These are phyloP conservation scores for Crocodylus rhombifer DNA, from an alignment of 2,797 vertebrate genomes.

Conservation along the genomic window DNA sequence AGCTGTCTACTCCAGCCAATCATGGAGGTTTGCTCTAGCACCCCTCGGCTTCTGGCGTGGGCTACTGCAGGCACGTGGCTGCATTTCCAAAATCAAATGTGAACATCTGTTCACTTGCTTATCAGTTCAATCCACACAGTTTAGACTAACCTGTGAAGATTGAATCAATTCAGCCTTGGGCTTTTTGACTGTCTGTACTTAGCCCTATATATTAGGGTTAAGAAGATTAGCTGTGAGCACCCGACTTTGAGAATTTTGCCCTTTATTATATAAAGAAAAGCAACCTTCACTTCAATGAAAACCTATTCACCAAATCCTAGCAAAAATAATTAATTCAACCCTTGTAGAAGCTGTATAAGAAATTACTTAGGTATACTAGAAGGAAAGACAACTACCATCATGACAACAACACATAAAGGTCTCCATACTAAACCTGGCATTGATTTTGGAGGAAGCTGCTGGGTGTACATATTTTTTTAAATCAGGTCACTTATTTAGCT, in stretches of 20 bases:
- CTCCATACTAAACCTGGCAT: neutral
- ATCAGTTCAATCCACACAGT: too few relatives aligned
- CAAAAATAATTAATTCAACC: neutral
- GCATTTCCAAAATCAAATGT: too few relatives aligned
- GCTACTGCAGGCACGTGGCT: too few relatives aligned
- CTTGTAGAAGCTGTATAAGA: neutral
- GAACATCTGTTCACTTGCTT: too few relatives aligned
- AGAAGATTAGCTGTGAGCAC: neutral
- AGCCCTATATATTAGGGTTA: neutral
- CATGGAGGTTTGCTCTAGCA: too few relatives aligned
- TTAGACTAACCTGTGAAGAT: too few relatives aligned
- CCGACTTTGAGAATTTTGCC: neutral
- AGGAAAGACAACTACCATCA: neutral
- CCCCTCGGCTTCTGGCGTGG: too few relatives aligned
- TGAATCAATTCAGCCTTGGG: too few relatives aligned
- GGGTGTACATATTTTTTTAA: neutral
- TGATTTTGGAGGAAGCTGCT: neutral
- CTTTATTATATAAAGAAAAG: neutral
- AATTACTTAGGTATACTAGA: neutral
- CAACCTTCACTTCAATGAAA: neutral
- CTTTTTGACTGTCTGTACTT: too few relatives aligned
- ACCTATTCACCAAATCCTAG: neutral
- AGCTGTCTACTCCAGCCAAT: too few relatives aligned
- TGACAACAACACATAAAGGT: neutral
- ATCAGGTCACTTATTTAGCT: neutral